phyloP scores from a whole-genome alignment of 2,888 invertebrate species.

The Hyposoter didymator region DNA sequence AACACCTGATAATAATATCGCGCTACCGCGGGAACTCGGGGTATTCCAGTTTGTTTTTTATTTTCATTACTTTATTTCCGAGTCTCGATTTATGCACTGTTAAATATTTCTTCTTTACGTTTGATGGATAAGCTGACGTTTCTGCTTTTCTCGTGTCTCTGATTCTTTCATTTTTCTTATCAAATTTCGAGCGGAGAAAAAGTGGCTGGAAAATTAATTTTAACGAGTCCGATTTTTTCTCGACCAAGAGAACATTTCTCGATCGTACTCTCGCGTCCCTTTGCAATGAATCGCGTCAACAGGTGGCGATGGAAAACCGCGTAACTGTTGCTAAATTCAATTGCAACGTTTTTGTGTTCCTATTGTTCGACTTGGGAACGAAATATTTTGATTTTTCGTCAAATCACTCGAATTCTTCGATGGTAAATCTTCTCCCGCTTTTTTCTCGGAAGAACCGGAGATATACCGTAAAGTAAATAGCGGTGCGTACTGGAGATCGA shows the following conservation, averaged over 20 bases:
- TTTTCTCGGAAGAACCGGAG: background rate
- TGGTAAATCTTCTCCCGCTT: background rate
- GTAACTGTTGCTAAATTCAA: background rate
- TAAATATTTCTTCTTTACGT: background rate
- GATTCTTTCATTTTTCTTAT: too few relatives aligned
- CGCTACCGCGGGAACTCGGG: background rate
- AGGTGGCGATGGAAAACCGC: background rate
- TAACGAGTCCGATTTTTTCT: too few relatives aligned
- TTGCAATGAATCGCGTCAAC: too few relatives aligned
- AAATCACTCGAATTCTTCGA: background rate
- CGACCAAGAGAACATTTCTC: too few relatives aligned
- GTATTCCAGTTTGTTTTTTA: background rate
- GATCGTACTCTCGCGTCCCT: too few relatives aligned
- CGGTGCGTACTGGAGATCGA: constrained; percentile 37
- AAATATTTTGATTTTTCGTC: background rate
- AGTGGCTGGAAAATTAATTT: too few relatives aligned
- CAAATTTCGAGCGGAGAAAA: too few relatives aligned
- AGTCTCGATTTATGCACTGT: background rate
- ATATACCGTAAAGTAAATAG: constrained; percentile 14
- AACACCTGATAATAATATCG: constrained; percentile 24
- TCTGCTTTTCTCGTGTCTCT: too few relatives aligned
- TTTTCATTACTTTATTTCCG: background rate
- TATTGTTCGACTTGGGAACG: background rate
- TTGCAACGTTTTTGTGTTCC: background rate
- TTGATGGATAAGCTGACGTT: background rate